A percentile compares a stretch with the other conserved stretches of the same genome.
Conservation (phyloP, 30 jellyfish, hydroid and myxozoan species). For the Mastigias papua region DNA sequence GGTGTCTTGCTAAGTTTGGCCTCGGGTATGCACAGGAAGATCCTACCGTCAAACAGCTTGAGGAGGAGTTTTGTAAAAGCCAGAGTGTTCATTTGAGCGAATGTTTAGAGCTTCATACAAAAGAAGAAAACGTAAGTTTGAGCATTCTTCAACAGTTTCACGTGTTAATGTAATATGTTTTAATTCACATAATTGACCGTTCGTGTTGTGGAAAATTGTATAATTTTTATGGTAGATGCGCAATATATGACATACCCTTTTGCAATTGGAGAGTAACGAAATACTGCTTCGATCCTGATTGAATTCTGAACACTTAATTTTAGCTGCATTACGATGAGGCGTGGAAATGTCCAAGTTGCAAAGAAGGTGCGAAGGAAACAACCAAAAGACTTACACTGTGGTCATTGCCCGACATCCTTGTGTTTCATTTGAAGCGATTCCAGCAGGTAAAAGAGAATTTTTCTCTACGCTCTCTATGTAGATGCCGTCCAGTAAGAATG, state of each 20-base stretch:
- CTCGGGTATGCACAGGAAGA: conserved; percentile 49
- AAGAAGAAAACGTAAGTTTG: conserved; percentile 84
- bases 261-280: too few relatives aligned
- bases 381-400: conserved; percentile 75
- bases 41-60: conserved; percentile 59
- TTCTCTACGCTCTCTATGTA: neutral
- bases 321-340: conserved; percentile 79
- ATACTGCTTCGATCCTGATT: neutral
- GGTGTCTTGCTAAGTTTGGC: conserved; percentile 78
- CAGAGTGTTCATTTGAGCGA: conserved; percentile 59
- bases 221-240: neutral
- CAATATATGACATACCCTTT: neutral
- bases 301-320: neutral
- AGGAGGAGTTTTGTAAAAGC: conserved; percentile 50
- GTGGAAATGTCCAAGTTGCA: conserved; percentile 90
- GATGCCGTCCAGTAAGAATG: too few relatives aligned
- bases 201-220: too few relatives aligned
- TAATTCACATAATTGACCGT: too few relatives aligned
- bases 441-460: conserved; percentile 66
- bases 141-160: too few relatives aligned
- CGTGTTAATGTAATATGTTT: too few relatives aligned
- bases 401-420: conserved; percentile 92
- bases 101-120: conserved; percentile 81
- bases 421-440: conserved; percentile 83
- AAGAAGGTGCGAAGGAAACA: conserved; percentile 49